Conservation (phyloP, 1,140 invertebrate genomes). For the Zaprionus tsacasi region DNA sequence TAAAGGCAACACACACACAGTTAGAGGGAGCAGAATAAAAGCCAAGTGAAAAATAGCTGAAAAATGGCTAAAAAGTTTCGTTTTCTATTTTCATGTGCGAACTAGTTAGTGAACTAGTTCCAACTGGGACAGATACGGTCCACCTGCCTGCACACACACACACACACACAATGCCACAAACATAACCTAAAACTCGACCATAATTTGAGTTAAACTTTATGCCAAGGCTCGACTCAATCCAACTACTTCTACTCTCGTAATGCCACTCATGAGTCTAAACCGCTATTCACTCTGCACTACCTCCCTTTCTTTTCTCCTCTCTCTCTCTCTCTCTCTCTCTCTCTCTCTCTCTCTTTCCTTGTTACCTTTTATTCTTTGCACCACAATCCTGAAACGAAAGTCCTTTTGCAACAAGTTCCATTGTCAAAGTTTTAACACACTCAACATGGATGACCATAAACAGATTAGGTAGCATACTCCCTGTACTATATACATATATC, state of each 20-base stretch:
- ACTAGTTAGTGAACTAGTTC: slow-evolving; percentile 4
- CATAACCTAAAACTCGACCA: slow-evolving; percentile 2
- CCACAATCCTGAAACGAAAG: neutral
- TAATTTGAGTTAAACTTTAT: slow-evolving; percentile 8
- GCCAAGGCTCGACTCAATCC: neutral
- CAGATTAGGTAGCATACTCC: neutral
- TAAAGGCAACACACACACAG: neutral
- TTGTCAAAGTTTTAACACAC: neutral
- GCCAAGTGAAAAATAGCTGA: neutral
- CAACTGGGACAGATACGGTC: neutral
- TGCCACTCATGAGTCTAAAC: neutral
- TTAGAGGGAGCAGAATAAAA: neutral
- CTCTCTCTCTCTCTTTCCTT: neutral
- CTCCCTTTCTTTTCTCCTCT: too few relatives aligned
- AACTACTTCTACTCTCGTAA: neutral
- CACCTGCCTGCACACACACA: neutral
- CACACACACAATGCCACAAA: slow-evolving; percentile 2
- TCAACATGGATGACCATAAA: slow-evolving; percentile 3
- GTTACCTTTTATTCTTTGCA: neutral
- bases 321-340: neutral
- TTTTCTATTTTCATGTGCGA: neutral
- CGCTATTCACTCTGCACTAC: neutral
- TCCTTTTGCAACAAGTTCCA: neutral
- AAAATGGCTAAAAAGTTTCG: neutral
- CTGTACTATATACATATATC: neutral